Conservation (phyloP, 2,888 invertebrate species). For the Meloe dianella region DNA sequence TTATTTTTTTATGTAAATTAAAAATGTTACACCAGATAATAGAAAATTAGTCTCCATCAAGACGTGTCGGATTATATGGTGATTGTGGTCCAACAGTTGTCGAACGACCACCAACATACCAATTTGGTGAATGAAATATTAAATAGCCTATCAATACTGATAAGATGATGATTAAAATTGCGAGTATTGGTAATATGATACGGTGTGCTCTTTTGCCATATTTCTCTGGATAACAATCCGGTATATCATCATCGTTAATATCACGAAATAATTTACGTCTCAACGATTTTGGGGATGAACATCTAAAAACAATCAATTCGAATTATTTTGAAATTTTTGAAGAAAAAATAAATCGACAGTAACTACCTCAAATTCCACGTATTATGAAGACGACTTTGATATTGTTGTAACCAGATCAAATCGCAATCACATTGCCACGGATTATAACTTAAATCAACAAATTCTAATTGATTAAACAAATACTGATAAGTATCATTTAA, state of each 20-base stretch:
- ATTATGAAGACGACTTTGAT: constrained; percentile 29
- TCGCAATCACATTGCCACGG: constrained; percentile 71
- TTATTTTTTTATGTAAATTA: too few relatives aligned
- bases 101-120: constrained; percentile 29
- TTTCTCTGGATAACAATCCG: constrained; percentile 49
- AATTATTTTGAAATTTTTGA: constrained; percentile 2
- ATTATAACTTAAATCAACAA: constrained; percentile 68
- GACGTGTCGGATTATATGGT: constrained; percentile 44
- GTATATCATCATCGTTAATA: constrained; percentile 45
- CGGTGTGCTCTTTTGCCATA: constrained; percentile 49
- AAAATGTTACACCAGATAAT: too few relatives aligned
- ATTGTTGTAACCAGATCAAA: constrained; percentile 52
- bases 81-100: constrained; percentile 48
- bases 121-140: constrained; percentile 46
- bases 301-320: constrained; percentile 49
- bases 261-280: constrained; percentile 44
- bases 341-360: background rate
- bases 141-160: constrained; percentile 50
- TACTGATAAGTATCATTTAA: constrained; percentile 58
- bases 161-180: constrained; percentile 45
- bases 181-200: constrained; percentile 49
- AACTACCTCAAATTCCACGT: background rate
- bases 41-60: constrained; percentile 7
- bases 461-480: constrained; percentile 64
- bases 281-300: constrained; percentile 45